Base-by-base conservation (phyloP, 1,140 invertebrate genomes). In the Drosophila sulfurigaster region DNA sequence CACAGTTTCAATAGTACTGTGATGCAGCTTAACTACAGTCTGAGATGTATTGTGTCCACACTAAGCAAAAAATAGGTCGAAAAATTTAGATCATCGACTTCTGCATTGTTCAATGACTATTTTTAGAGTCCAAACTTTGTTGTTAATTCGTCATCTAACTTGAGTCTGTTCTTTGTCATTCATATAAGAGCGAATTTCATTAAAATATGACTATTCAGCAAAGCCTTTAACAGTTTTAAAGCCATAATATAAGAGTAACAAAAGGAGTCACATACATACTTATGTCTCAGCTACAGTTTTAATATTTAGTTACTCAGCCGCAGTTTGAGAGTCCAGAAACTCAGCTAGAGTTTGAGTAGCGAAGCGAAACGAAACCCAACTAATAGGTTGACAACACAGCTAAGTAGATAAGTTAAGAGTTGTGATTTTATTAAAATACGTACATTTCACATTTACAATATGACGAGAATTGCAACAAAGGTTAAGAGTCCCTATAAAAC, bases 381-480 rank as follows among this genome's bases (percentile, higher is more conserved):
- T 38, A 32, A 8, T 32, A 25, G 35, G 10, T 38, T 38, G 41
- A 1, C 6, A 20, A 30, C 25, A 6, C 28, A 15, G 10, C 48
- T 28, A 28, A 25, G 48, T 49, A 25, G 48, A 11, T 54, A 82
- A 87, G 82, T 86, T 87, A 82, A 87, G 63, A 74, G 74, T 68
- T 77, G 79, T 80, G 76, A 81, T 83, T 87, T 88, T 87, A 87
- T 87, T 87, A 83, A 81, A 87, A 82, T 83, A 83, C 81, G 67
- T 79, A 77, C 79, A 88, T 75, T 86, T 88, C 80, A 86, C 85
- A 89, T 88, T 85, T 78, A 85, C 80, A 85, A 89, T 89, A 89
- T 89, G 85, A 89, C 85, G 85, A 89, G 85, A 89, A 89, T 89
- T 89, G 85, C 86, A 89, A 89, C 85, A 89, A 89, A 68, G 72